Base-by-base conservation (phyloP, 2,113 vertebrate genomes). In the Phylloscopus whistleri region DNA sequence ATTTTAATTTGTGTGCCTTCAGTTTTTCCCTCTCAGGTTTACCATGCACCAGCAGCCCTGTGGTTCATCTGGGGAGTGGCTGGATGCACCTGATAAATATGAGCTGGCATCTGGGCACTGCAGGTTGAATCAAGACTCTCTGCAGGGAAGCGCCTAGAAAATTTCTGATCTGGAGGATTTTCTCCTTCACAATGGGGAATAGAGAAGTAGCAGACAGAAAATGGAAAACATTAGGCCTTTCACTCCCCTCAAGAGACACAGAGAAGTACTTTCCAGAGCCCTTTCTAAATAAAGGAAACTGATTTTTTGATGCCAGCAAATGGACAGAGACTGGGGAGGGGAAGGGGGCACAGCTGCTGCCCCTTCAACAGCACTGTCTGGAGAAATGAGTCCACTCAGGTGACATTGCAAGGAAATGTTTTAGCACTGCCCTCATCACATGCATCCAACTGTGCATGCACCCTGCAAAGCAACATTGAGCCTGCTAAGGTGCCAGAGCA, bases 51-150 rank as follows among this genome's bases (percentile, higher is more conserved):
- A 91, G 66, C 74, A 93, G 69, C 73, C 41, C 44, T 26, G 6
- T 5, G 30, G 23, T 87, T 75, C 67, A 18, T 56, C 53, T 24
- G 31, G 52, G 70, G 73, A 74, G 73, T 67, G 63, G 68, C 82
- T 95, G 90, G 60, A 62, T 70, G 58, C 75, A 96, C 70, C 94
- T 89, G 79, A 96, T 87, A 95, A 94, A 95, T 86, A 78, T 4
- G n/a, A 84, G 58, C 62, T 94, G 82, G 94, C 94, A 95, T 77
- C 72, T 91, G 80, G 94, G 68, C 91, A 90, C 85, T 92, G 91
- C 75, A 91, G 90, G 90, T 81, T 76, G 63, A 91, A 95, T 48
- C 91, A 79, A 93, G 92, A 87, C 37, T 78, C 90, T 66, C 96
- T 77, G 76, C 94, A 90, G 93, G 87, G 84, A 95, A 84, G 72